Conservation (phyloP, 2,797 vertebrate species). For the Enteromius fasciolatus region DNA sequence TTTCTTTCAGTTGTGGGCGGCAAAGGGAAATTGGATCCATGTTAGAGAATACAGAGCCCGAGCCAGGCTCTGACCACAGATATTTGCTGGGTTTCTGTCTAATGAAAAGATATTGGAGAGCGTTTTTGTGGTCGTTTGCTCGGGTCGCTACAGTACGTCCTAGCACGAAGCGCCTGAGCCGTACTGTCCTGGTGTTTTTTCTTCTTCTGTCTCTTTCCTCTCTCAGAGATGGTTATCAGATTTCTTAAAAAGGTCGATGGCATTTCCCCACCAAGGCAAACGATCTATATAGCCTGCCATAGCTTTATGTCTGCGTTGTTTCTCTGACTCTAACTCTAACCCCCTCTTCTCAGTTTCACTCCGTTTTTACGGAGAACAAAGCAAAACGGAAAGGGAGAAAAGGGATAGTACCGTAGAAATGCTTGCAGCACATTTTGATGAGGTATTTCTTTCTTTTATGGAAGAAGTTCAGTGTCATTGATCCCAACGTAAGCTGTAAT, state of each 20-base stretch:
- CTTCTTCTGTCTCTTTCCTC: not conserved
- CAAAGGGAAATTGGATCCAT: constrained; percentile 38
- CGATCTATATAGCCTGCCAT: constrained; percentile 56
- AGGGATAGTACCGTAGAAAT: constrained; percentile 36
- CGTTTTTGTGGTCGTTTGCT: constrained; percentile 8
- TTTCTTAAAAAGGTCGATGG: constrained; percentile 50
- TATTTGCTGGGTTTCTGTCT: constrained; percentile 43
- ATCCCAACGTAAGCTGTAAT: not conserved
- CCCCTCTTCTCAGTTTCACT: constrained; percentile 47
- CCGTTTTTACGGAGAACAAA: constrained; percentile 55
- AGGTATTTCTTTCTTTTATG: not conserved
- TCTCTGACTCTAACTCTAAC: constrained; percentile 54
- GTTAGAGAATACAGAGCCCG: constrained; percentile 12
- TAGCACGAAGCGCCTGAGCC: constrained; percentile 1
- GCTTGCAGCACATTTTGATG: not conserved
- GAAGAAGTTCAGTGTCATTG: not conserved
- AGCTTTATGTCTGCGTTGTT: constrained; percentile 61
- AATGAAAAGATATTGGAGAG: constrained; percentile 23
- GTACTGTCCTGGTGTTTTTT: not conserved
- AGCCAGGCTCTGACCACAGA: constrained; percentile 34
- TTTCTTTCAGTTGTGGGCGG: constrained; percentile 42
- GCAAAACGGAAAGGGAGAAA: constrained; percentile 48
- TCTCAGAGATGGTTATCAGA: not conserved
- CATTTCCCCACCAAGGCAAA: constrained; percentile 69
- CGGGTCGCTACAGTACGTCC: not conserved